phyloP scores from a whole-genome alignment of 2,888 invertebrate species.

The Drosophila anceps region DNA sequence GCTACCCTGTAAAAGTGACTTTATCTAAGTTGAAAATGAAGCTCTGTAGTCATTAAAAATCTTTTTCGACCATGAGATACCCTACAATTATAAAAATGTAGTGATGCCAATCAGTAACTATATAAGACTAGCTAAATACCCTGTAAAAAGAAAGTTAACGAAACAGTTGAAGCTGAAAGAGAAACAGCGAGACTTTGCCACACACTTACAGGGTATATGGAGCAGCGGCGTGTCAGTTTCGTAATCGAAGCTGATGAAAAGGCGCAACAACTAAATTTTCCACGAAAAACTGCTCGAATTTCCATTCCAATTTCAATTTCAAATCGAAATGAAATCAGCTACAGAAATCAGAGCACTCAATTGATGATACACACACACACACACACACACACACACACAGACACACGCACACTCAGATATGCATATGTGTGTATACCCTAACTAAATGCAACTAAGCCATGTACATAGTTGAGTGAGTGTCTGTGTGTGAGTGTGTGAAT shows the following conservation, averaged over 20 bases:
- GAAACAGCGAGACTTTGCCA: neutral
- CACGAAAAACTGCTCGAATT: constrained; percentile 48
- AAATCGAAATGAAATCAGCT: constrained; percentile 49
- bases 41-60: neutral
- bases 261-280: constrained; percentile 29
- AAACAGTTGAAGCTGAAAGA: neutral
- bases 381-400: neutral
- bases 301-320: constrained; percentile 59
- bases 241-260: constrained; percentile 53
- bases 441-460: constrained; percentile 45
- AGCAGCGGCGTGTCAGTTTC: constrained; percentile 16
- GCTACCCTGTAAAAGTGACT: too few relatives aligned
- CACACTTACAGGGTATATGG: constrained; percentile 30
- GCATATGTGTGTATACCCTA: neutral
- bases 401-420: neutral
- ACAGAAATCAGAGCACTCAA: constrained; percentile 52
- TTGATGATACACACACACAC: constrained; percentile 22
- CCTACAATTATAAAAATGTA: too few relatives aligned
- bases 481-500: constrained; percentile 15
- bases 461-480: constrained; percentile 12
- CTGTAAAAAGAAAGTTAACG: neutral
- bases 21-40: too few relatives aligned
- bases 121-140: neutral
- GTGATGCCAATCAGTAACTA: too few relatives aligned
- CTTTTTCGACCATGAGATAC: neutral